Evolutionary conservation across 2,888 invertebrate genomes (phyloP), one percentile per base, ranked within the genome.

Genomic region (Aporophyla nigra): DNA sequence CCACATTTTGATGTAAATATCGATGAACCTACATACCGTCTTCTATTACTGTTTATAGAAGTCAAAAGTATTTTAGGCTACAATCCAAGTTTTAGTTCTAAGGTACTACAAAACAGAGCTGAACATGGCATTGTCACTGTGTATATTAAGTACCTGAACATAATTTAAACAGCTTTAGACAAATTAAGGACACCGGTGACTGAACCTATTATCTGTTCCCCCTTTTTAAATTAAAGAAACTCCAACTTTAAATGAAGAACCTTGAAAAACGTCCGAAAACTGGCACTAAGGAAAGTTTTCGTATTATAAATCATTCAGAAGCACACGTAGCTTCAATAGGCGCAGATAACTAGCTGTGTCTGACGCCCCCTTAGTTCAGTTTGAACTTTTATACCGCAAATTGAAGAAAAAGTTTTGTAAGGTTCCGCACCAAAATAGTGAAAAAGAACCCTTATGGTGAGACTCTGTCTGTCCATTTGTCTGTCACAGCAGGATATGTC

Each of bases 221-320:
- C 56, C 16, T 58, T 58, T 58, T 58, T 2, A 24, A 71, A 56
- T 27, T 21, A 71, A 53, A 24, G 19, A 79, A 71, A 71, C 5
- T 53, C 53, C 46, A 51, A 9, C 53, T 49, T 58, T 14, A 14
- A 67, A 79, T 66, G 61, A 70, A 74, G 76, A 71, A 12, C 12
- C 14, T 2, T 12, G 3, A 9, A 9, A 4, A 81, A 76, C 66
- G 73, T 49, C 0, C 40, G 19, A 24, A 78, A 62, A 62, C 46
- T 33, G 43, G 16, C 46, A 2, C 49, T 21, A 58, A 73, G 68
- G 58, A 65, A 85, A 85, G 74, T 85, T 87, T 77, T 49, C 49
- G 67, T 59, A 73, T 79, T 82, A 81, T 87, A 77, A 84, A 81
- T 86, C 71, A 80, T 66, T 80, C 80, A 4, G 69, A 72, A 71